Conservation (phyloP, 2,113 vertebrate genomes). For the Otus sunia region DNA sequence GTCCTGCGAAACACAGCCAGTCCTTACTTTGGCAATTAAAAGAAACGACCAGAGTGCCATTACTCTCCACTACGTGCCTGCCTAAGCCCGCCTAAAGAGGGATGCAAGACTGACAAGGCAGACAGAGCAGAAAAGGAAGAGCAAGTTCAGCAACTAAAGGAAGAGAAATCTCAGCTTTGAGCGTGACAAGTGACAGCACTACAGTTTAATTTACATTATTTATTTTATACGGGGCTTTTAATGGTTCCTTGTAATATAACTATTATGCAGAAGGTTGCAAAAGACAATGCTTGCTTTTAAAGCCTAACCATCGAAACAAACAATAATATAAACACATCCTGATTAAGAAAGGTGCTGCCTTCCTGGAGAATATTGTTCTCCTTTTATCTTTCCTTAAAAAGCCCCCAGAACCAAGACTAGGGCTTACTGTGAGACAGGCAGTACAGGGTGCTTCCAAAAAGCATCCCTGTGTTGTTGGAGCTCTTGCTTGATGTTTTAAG, state of each 20-base stretch:
- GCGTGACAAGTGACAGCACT: background rate
- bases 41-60: background rate
- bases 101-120: background rate
- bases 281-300: background rate
- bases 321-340: background rate
- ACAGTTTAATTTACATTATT: background rate
- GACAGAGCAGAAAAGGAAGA: background rate
- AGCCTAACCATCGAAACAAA: background rate
- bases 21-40: background rate
- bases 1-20: background rate
- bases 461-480: background rate
- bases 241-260: background rate
- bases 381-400: background rate
- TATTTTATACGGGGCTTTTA: background rate
- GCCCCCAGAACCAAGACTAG: background rate
- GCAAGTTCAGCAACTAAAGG: background rate
- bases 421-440: background rate
- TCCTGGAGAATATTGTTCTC: background rate
- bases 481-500: background rate
- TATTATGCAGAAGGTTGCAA: background rate
- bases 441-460: background rate
- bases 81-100: background rate
- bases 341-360: background rate
- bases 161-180: background rate
- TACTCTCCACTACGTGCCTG: background rate